These are phyloP conservation scores for Campaea margaritaria DNA, from an alignment of 2,888 invertebrate genomes.

Conservation along the genomic window DNA sequence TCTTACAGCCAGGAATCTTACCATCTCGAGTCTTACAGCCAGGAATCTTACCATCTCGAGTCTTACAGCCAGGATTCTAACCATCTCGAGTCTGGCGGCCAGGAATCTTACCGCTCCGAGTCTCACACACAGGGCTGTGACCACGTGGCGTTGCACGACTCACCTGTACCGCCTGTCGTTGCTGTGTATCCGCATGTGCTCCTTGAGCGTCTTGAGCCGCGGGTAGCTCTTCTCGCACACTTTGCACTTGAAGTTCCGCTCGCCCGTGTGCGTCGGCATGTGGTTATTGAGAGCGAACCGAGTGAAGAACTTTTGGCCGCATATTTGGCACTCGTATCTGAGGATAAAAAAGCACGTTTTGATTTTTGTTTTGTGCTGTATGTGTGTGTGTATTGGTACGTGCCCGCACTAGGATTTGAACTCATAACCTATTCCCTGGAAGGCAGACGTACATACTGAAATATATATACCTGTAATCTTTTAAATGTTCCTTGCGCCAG, in stretches of 20 bases:
- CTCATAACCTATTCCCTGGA: too few relatives aligned
- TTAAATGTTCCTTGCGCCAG: slow-evolving; percentile 71
- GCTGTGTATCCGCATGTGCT: slow-evolving; percentile 74
- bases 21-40: background rate
- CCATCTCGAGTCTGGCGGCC: too few relatives aligned
- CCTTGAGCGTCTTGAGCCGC: slow-evolving; percentile 71
- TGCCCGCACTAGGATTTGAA: too few relatives aligned
- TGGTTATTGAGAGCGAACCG: slow-evolving; percentile 76
- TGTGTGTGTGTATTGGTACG: too few relatives aligned
- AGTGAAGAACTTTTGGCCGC: slow-evolving; percentile 78
- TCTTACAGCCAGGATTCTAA: background rate
- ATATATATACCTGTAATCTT: slow-evolving; percentile 66
- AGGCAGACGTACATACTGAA: too few relatives aligned
- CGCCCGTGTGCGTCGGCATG: slow-evolving; percentile 77
- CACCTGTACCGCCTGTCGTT: slow-evolving; percentile 57
- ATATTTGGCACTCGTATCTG: slow-evolving; percentile 76
- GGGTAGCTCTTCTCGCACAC: slow-evolving; percentile 77
- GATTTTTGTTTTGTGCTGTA: too few relatives aligned
- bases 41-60: background rate
- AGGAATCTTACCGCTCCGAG: background rate
- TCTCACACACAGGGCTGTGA: background rate
- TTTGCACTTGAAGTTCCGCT: slow-evolving; percentile 75
- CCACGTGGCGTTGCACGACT: background rate
- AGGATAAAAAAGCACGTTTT: too few relatives aligned
- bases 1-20: background rate